Conservation (phyloP, 2,888 invertebrate genomes). For the Drosophila austrosaltans region DNA sequence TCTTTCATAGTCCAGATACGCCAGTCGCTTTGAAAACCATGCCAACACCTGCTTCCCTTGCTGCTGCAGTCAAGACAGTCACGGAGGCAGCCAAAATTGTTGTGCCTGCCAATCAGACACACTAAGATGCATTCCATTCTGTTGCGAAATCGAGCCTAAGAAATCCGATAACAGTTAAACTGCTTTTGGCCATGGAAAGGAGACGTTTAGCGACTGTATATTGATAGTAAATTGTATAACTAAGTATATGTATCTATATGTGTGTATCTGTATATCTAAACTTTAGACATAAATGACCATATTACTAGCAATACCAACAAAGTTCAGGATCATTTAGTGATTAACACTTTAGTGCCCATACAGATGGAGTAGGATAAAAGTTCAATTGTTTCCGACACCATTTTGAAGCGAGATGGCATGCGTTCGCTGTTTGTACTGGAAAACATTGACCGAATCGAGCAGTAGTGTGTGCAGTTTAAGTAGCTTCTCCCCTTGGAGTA, state of each 20-base stretch:
- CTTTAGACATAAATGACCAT: constrained; percentile 6
- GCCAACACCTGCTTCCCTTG: constrained; percentile 6
- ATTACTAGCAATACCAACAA: not conserved
- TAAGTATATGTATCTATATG: constrained; percentile 1
- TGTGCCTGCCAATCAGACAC: constrained; percentile 46
- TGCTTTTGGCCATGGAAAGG: not conserved
- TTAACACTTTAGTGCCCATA: not conserved
- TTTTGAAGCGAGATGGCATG: too few relatives aligned
- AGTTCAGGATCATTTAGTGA: not conserved
- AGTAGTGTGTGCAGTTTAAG: too few relatives aligned
- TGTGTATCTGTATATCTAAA: constrained; percentile 10
- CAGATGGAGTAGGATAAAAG: not conserved
- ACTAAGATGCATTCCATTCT: constrained; percentile 36
- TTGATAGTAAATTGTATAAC: constrained; percentile 38
- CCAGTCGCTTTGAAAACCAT: not conserved
- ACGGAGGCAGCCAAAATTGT: constrained; percentile 28
- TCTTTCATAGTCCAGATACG: constrained; percentile 86
- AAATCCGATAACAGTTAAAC: not conserved
- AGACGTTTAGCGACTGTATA: constrained; percentile 36
- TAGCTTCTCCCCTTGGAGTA: too few relatives aligned
- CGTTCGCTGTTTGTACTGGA: too few relatives aligned
- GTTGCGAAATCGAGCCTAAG: not conserved
- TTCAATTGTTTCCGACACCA: constrained; percentile 4
- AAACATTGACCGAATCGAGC: too few relatives aligned
- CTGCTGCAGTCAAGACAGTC: constrained; percentile 6